These are phyloP conservation scores for Lates japonicus DNA, from an alignment of 2,797 vertebrate species.

Conservation along the genomic window DNA sequence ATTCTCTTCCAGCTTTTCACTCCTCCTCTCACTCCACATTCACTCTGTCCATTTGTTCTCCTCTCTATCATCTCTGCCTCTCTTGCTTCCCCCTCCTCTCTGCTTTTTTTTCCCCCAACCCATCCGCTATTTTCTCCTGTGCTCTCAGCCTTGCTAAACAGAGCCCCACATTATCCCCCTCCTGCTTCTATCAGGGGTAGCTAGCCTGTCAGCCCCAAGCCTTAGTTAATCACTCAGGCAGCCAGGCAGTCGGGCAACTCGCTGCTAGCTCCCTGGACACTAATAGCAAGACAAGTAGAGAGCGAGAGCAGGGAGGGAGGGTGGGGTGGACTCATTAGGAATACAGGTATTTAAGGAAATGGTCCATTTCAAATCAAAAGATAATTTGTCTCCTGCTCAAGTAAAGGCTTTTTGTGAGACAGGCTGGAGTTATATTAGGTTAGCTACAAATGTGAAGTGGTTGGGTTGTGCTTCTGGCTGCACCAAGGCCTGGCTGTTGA, in stretches of 20 bases:
- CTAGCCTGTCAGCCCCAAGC: conserved; percentile 87
- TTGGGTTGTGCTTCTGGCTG: conserved; percentile 51
- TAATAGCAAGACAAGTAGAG: conserved; percentile 85
- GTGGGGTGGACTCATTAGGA: conserved; percentile 83
- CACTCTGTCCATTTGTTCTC: conserved; percentile 64
- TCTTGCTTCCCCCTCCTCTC: not conserved
- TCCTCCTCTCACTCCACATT: conserved; percentile 23
- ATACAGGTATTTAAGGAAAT: conserved; percentile 90
- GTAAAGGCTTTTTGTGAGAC: conserved; percentile 48
- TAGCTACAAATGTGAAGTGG: conserved; percentile 61
- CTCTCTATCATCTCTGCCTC: conserved; percentile 54
- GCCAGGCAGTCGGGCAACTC: conserved; percentile 74
- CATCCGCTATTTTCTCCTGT: conserved; percentile 64
- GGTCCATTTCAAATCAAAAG: conserved; percentile 87
- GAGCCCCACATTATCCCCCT: conserved; percentile 71
- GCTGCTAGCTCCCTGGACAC: conserved; percentile 80
- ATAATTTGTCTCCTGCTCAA: conserved; percentile 84
- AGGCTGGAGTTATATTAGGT: conserved; percentile 57
- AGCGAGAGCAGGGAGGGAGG: conserved; percentile 66
- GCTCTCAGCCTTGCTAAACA: conserved; percentile 73
- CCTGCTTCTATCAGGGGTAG: conserved; percentile 77
- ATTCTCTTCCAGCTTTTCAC: conserved; percentile 12
- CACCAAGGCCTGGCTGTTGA: conserved; percentile 67
- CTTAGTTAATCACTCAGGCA: conserved; percentile 90
- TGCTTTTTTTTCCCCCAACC: conserved; percentile 53